Evolutionary conservation across 64 coral and sea anemone genomes (phyloP), one percentile per base, ranked within the genome.

Genomic region (Anthopleura sola): DNA sequence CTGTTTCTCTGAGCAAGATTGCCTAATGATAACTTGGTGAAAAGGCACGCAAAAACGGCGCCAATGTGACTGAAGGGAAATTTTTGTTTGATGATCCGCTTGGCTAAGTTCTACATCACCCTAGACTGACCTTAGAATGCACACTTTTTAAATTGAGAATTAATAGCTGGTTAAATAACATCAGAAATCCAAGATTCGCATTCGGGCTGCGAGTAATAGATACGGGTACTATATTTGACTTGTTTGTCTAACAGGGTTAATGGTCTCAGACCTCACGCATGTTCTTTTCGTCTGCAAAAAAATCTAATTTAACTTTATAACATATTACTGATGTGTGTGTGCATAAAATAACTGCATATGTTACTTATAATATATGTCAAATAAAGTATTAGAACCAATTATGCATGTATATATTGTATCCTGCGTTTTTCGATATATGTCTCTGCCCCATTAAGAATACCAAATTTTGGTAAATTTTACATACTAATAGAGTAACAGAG

Each of bases 81-180:
- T 34, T 71, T 71, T 28, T 71, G 28, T 28, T 71, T 15, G 66
- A 3, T 71, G 66, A 71, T 71, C 66, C 66, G 66, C 66, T 71
- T 71, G 66, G 66, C 29, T 71, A 71, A 62, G 58, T 62, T 34
- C 66, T 33, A 71, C 34, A 71, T 34, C 66, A 71, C 66, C n/a
- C 66, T 34, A 29, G 66, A 71, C 66, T 71, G 66, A 71, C 66
- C 66, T 71, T 32, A 71, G 29, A 71, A 34, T 34, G 66, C 29
- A 34, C 66, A 34, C 2, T 71, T 71, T 71, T 34, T 71, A 29
- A 71, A 71, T 71, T 34, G 66, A 71, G 31, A 71, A 32, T 71
- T 71, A 71, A 71, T 71, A 71, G 66, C 66, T 71, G 66, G 66
- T 71, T 71, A 32, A 34, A 71, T 71, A 71, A 71, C 66, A 34